phyloP scores from a whole-genome alignment of 53 echinoderm and acorn worm genomes.

The Henricia sp. region DNA sequence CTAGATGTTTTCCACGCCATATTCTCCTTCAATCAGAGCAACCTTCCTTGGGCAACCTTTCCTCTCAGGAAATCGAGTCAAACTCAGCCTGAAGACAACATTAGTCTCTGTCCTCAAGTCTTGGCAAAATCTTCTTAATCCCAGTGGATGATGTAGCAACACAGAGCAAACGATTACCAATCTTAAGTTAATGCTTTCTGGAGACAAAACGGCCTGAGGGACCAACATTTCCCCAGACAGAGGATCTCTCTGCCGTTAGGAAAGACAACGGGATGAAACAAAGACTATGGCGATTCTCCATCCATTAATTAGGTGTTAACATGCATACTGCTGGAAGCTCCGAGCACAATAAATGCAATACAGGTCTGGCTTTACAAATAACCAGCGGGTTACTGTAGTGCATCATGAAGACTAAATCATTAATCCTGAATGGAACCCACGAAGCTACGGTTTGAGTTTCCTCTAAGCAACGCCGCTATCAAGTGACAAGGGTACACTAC shows the following conservation, averaged over 20 bases:
- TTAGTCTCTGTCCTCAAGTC: too few relatives aligned
- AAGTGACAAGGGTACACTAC: not conserved
- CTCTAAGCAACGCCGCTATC: conserved; percentile 9
- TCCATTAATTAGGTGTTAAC: conserved; percentile 30
- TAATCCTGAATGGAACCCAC: not conserved
- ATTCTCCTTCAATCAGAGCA: too few relatives aligned
- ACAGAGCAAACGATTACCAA: too few relatives aligned
- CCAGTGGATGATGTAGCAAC: not conserved
- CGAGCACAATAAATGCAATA: not conserved
- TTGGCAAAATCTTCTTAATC: conserved; percentile 11
- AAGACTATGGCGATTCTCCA: not conserved
- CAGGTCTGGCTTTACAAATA: not conserved
- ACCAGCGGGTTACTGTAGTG: not conserved
- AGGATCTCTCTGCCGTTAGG: not conserved
- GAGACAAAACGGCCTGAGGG: not conserved
- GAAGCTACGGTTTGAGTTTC: not conserved
- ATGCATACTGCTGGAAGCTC: conserved; percentile 7
- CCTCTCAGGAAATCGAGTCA: too few relatives aligned
- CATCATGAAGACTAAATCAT: conserved; percentile 21
- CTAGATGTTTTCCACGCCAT: too few relatives aligned
- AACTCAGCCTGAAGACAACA: too few relatives aligned
- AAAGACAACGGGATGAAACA: not conserved
- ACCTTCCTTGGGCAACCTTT: too few relatives aligned
- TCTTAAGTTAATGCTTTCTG: conserved; percentile 4
- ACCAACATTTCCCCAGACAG: not conserved